Evolutionary conservation across 1,140 invertebrate genomes (phyloP), one percentile per base, ranked within the genome.

Genomic region (Aphaenogaster ashmeadi): DNA sequence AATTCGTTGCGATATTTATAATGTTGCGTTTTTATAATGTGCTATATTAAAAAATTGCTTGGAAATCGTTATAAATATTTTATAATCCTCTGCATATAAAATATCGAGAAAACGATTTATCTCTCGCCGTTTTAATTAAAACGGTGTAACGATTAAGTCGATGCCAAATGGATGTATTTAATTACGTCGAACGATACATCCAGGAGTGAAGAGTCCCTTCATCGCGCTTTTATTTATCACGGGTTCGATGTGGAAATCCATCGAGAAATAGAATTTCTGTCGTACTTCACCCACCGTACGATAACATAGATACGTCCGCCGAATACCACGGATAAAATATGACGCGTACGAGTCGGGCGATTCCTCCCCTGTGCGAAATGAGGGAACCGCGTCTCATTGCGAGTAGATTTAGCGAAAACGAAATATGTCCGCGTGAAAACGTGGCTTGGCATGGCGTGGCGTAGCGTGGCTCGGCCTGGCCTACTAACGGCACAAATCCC

Each of bases 401-500:
- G 47, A 79, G 83, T 74, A 62, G 41, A 84, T 67, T 86, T 67
- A 52, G 62, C 58, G 83, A 75, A 60, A 86, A 86, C 71, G 71
- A 86, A 86, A 86, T 86, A 67, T 54, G 56, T 75, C 60, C 44
- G 60, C 60, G 58, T 56, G 83, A 79, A 86, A 86, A 78, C 58
- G 18, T 33, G 50, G 38, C 66, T 9, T 83, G 80, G 58, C 83
- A 3, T 67, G 36, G 62, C 18, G 64, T 66, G 64, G 64, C 38
- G 36, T 41, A 8, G 36, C 71, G 21, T 44, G 33, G 67, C 74
- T 64, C 44, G 62, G 47, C 71, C 15, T 86, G 83, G 72, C 83
- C 83, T 86, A 86, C 83, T 86, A 86, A 86, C 83, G 74, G 83
- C 83, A 79, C 60, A 86, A 86, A 86, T 86, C 83, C 74, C 74